Evolutionary conservation across 2,797 vertebrate species (phyloP).

Genomic region (Delichon dasypus): DNA sequence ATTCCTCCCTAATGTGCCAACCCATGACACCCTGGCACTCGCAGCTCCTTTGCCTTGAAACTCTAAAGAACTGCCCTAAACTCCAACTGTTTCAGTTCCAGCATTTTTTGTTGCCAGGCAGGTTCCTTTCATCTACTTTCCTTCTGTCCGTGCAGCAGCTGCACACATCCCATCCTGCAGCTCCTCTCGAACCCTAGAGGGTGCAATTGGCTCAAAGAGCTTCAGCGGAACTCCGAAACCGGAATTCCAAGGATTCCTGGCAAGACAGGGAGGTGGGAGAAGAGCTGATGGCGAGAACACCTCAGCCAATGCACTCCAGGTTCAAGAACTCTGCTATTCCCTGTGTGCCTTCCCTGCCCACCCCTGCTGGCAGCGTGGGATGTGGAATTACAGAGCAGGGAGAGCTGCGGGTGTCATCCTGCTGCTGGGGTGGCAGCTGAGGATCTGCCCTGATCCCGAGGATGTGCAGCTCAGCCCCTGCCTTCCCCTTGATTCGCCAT

Average conservation of each 20-base stretch:
- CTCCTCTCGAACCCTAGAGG: constrained; percentile 20
- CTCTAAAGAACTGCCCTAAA: background rate
- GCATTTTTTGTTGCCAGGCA: background rate
- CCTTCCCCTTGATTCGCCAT: background rate
- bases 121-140: background rate
- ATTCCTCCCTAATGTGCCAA: too few species aligned
- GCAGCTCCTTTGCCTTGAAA: background rate
- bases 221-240: background rate
- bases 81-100: background rate
- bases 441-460: background rate
- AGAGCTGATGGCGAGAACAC: background rate
- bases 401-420: background rate
- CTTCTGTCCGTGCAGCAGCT: background rate
- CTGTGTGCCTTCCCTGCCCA: background rate
- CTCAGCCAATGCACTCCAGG: background rate
- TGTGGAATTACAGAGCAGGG: background rate
- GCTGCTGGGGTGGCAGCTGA: background rate
- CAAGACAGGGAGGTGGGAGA: background rate
- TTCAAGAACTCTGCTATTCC: background rate
- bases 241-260: background rate
- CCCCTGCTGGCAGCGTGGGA: background rate
- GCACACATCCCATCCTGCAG: background rate
- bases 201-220: constrained; percentile 19
- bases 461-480: background rate
- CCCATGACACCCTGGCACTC: background rate